Conservation (phyloP, 2,888 invertebrate genomes). For the Hirtodrosophila cameraria region DNA sequence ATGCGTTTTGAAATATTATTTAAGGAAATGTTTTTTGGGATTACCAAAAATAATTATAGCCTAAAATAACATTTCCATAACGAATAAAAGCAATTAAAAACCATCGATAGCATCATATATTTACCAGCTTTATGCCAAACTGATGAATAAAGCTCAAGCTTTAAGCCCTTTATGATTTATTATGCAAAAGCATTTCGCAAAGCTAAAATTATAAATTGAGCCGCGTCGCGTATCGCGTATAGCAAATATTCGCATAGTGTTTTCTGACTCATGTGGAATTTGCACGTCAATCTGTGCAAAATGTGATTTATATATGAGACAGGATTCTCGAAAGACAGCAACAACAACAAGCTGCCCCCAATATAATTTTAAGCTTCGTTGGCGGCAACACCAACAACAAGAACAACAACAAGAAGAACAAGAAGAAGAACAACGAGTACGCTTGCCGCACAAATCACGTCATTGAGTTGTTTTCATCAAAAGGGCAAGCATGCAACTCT, state of each 20-base stretch:
- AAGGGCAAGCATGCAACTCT: constrained; percentile 74
- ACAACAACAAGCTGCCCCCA: constrained; percentile 43
- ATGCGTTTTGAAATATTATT: too few species aligned
- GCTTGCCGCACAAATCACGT: constrained; percentile 74
- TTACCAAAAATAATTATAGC: too few species aligned
- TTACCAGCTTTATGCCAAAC: too few species aligned
- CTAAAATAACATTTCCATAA: too few species aligned
- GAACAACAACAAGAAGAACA: too few species aligned
- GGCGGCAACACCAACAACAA: constrained; percentile 64
- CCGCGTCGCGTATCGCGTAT: too few species aligned
- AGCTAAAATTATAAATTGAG: constrained; percentile 56
- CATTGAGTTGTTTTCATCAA: constrained; percentile 80
- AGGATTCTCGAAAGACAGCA: constrained; percentile 31
- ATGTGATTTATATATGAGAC: constrained; percentile 73
- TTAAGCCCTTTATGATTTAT: constrained; percentile 76
- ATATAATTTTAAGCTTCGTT: constrained; percentile 59
- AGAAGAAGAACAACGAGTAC: not conserved
- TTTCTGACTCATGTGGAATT: constrained; percentile 56
- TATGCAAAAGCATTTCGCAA: constrained; percentile 75
- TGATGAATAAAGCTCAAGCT: too few species aligned
- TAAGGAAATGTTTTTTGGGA: too few species aligned
- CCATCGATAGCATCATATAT: too few species aligned
- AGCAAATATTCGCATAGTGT: constrained; percentile 15
- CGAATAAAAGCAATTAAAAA: too few species aligned
- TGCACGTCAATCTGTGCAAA: constrained; percentile 72